phyloP scores from a whole-genome alignment of 2,797 vertebrate species.

The Bovichtus diacanthus region DNA sequence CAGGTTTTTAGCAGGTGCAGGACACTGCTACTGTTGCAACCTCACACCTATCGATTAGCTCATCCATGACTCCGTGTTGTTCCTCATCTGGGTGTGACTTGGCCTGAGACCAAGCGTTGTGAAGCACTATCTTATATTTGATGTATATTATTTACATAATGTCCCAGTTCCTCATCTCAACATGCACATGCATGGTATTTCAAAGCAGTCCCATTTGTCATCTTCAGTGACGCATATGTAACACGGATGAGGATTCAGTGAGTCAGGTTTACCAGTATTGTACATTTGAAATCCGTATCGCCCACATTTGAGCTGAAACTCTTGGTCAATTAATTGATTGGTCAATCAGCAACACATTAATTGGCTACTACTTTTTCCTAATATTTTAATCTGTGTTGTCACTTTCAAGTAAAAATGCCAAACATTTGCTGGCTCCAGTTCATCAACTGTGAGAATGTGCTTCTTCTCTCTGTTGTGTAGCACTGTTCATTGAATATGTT shows the following conservation, averaged over 20 bases:
- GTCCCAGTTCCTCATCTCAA: background rate
- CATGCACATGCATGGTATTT: background rate
- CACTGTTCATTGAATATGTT: background rate
- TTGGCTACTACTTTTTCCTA: background rate
- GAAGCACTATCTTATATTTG: background rate
- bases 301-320: background rate
- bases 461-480: background rate
- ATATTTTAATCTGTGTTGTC: background rate
- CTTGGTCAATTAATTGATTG: background rate
- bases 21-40: background rate
- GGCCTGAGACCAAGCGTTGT: constrained; percentile 32
- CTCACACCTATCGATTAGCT: constrained; percentile 29
- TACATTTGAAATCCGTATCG: background rate
- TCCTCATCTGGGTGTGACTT: constrained; percentile 73
- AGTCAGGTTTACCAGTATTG: background rate
- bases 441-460: background rate
- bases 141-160: background rate
- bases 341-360: background rate
- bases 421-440: background rate
- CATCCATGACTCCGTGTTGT: constrained; percentile 14
- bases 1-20: constrained; percentile 39
- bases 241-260: background rate
- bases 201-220: background rate
- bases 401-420: background rate
- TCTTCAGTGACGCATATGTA: background rate